A percentile compares a stretch with the other conserved stretches of the same genome.
These are phyloP conservation scores for Pongo pygmaeus DNA, from an alignment of 2,113 vertebrate genomes.

Conservation along the genomic window DNA sequence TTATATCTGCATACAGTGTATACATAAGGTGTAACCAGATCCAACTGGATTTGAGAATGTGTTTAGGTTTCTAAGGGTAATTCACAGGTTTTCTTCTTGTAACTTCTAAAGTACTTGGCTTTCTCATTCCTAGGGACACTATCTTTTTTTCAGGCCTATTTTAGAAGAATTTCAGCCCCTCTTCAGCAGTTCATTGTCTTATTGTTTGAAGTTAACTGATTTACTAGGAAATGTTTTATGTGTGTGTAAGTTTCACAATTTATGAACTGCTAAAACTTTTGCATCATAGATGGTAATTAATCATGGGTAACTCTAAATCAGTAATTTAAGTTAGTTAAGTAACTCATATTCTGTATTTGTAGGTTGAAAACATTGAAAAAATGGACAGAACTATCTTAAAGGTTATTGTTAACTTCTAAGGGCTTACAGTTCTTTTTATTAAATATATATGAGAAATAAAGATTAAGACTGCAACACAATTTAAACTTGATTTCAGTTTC, in stretches of 20 bases:
- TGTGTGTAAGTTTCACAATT: slow-evolving; percentile 16
- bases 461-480: background rate
- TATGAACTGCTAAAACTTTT: slow-evolving; percentile 13
- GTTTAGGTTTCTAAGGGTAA: background rate
- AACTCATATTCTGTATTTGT: background rate
- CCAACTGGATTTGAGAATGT: background rate
- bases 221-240: slow-evolving; percentile 37
- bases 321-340: slow-evolving; percentile 21
- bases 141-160: background rate
- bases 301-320: background rate
- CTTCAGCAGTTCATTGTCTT: background rate
- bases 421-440: slow-evolving; percentile 19
- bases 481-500: background rate
- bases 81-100: background rate
- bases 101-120: background rate
- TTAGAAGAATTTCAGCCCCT: background rate
- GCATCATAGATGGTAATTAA: background rate
- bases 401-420: background rate
- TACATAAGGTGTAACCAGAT: background rate
- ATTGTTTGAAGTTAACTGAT: background rate
- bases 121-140: background rate
- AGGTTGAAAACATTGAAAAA: slow-evolving; percentile 17
- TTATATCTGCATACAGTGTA: background rate
- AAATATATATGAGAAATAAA: background rate
- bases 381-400: background rate